Evolutionary conservation across 2,113 vertebrate genomes (phyloP), one percentile per base, ranked within the genome.

Genomic region (Trichomycterus rosablanca): DNA sequence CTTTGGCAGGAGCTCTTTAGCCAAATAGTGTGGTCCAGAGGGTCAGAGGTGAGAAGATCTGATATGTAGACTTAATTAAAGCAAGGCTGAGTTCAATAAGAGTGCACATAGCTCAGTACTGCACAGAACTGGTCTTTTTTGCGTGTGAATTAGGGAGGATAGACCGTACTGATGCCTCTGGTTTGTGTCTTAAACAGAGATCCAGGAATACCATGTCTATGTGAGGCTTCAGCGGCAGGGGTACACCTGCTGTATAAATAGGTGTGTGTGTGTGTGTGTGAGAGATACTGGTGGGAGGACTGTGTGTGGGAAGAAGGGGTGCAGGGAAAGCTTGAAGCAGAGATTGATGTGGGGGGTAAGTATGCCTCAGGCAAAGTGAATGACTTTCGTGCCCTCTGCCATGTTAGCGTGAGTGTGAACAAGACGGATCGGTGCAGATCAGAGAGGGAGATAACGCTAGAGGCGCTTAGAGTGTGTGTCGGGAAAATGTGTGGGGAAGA

Each of bases 161-260:
- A 30, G 7, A 34, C 14, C 16, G 19, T 14, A 35, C 12, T 24
- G 15, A 35, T 1, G 44, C 40, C 30, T 57, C 34, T n/a, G 19
- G 52, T 37, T 42, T 5, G 48, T 30, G 30, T 59, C n/a, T 40
- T 5, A 30, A 22, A 37, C 35, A 30, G 40, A 59, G 9, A 28
- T 60, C 19, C 46, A 42, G 44, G 59, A 16, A 35, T 43, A 20
- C 48, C 23, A 46, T 43, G 35, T 61, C 44, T 55, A 5, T 44
- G 34, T 35, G 46, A 35, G 32, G 54, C 26, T 67, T 67, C 53
- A 35, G 50, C 34, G 48, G 49, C 48, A 69, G 52, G 46, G 40
- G 51, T 69, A 68, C 72, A 77, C 67, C 70, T 77, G 75, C 15
- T 57, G 55, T 64, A 63, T 66, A 63, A 68, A 73, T 56, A 71